Base-by-base conservation (phyloP, 2,888 invertebrate genomes). In the Dione vanillae region DNA sequence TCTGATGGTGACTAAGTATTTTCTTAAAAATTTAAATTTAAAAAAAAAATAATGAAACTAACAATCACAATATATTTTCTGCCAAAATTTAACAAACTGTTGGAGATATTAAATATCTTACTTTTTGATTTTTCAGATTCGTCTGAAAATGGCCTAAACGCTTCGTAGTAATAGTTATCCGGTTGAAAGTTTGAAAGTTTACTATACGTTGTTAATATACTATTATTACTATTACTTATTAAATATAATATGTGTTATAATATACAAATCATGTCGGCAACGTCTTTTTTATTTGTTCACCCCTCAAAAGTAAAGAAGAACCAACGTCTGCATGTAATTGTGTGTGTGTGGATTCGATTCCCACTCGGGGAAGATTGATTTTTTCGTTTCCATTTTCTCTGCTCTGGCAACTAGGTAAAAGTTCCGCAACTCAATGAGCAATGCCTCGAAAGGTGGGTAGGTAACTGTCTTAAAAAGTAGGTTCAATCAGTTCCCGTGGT, bases 231-330 rank as follows among this genome's bases (percentile, higher is more conserved):
- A 84, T 71, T 56, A 83, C 83, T 84, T 88, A 86, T 81, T 86
- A 78, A 85, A 85, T 89, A 70, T 73, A 71, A 85, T 89, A 71
- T 68, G 89, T 92, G 91, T 91, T 90, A 87, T 71, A 82, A 87
- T 89, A 91, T 89, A 91, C 88, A 84, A 88, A 88, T 87, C 87
- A 89, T 89, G 85, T 90, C 91, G 83, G 92, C 91, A 89, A 82
- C 82, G 75, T 76, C 82, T 86, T 68, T 82, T 86, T 68, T 74
- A 71, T 68, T 76, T 59, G 37, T 11, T 16, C 37, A 16, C 37
- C 37, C 9, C n/a, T 11, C 10, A 47, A 47, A 16, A 6, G 2
- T 45, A n/a, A n/a, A n/a, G n/a, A n/a, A n/a, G n/a, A n/a, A n/a
- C n/a, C n/a, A n/a, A n/a, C n/a, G n/a, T n/a, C n/a, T n/a, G n/a